Base-by-base conservation (phyloP, 2,888 invertebrate genomes). In the Chesias legatella region DNA sequence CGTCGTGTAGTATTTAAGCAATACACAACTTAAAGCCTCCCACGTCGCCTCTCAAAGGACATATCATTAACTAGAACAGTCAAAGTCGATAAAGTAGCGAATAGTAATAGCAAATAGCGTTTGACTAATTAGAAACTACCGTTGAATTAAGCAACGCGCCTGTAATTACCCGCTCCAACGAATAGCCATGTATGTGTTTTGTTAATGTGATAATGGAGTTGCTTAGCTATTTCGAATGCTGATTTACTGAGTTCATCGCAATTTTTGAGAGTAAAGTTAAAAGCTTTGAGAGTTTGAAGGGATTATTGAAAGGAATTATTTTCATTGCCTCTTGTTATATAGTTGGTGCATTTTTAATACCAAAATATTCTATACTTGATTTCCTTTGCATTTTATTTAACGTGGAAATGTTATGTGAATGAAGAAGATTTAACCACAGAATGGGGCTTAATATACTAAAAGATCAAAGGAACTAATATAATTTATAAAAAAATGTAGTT, bases 41-140 rank as follows among this genome's bases (percentile, higher is more conserved):
- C 48, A 51, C 43, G 48, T 51, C 8, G 44, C 32, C 21, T 35
- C 10, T 7, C 33, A 26, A 36, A 23, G 10, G 29, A 33, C 21
- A 22, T 43, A 35, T 17, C 6, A 33, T 41, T 11, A 6, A 34
- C 51, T 51, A 22, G 53, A 53, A 45, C 28, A 29, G 48, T 38
- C 45, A 46, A n/a, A 11, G 26, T 11, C 29, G 11, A 13, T 37
- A 20, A n/a, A 24, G 22, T n/a, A 31, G 37, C 35, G 33, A 50
- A 43, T 36, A 31, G 13, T 7, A 22, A 24, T 13, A 1, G 1
- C 25, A 25, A 25, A 25, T 26, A 27, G 24, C 8, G 22, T 41
- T 46, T 35, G 46, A 42, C 36, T 41, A 37, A 46, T 42, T 38
- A 46, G 22, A 22, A 33, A 33, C 30, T 37, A 31, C 23, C 23